Conservation (phyloP, 2,113 vertebrate genomes). For the Chloropsis hardwickii region DNA sequence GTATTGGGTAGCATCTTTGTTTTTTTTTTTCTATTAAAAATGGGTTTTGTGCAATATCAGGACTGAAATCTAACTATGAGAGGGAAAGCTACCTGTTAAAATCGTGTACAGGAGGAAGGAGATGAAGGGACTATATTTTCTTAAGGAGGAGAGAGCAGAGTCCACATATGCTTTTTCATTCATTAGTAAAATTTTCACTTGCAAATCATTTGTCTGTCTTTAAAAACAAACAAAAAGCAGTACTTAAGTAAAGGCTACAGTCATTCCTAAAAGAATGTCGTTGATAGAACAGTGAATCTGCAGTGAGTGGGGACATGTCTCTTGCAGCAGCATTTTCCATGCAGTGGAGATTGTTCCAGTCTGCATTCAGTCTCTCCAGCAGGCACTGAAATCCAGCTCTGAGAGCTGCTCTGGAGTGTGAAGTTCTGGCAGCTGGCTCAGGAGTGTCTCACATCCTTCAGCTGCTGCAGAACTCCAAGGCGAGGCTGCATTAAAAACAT, state of each 20-base stretch:
- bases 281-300: fast-evolving
- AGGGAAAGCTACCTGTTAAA: neutral
- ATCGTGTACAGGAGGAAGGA: neutral
- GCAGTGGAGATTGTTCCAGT: neutral
- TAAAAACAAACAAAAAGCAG: neutral
- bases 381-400: neutral
- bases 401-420: neutral
- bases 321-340: fast-evolving
- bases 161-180: neutral
- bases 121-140: neutral
- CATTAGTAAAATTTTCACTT: neutral
- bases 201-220: no score
- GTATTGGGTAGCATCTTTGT: neutral
- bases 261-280: neutral
- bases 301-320: neutral
- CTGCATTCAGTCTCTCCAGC: fast-evolving
- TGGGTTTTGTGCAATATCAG: fast-evolving
- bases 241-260: neutral
- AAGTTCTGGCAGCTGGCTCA: neutral
- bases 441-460: neutral
- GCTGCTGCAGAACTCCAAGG: neutral
- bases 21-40: neutral
- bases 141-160: neutral
- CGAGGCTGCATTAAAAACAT: neutral
- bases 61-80: neutral